Evolutionary conservation across 2,797 vertebrate species (phyloP), one percentile per base, ranked within the genome.

Genomic region (Cetoscarus ocellatus): DNA sequence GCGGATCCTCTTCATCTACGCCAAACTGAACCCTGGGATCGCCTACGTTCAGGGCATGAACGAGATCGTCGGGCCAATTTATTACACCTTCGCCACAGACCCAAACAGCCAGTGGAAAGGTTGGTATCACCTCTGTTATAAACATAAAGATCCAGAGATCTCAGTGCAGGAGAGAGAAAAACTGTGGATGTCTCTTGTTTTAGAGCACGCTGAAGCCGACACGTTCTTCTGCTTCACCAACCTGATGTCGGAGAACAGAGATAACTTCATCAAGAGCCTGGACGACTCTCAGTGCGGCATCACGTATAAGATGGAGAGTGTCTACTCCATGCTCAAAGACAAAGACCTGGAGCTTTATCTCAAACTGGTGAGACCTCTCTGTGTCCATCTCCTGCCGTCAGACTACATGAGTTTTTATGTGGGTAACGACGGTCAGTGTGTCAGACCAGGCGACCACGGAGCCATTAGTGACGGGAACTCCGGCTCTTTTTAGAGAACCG

Each of bases 1-100:
- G 82, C 88, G 98, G 1, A 99, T 99, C 88, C 95, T 99, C 45
- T 99, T 99, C 92, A 97, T 99, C 91, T 99, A 99, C 0, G 98
- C 98, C 87, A 99, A 99, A 85, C 96, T 99, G 87, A 99, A 99
- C 87, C 98, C 98, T 0, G 98, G 98, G 12, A 98, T 99, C 0
- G 98, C 98, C 0, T 99, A 99, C 0, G 98, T 99, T 0, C 98
- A 99, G 91, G 98, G 98, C 80, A 99, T 99, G 98, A 99, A 99
- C 0, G 98, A 99, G 90, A 96, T 99, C 0, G 97, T 99, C 3
- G 98, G 98, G 12, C 98, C 98, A 1, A 96, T 99, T 45, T 99
- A 99, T 91, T 99, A 98, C 82, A 99, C 98, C 0, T 99, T 99
- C 49, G 97, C 98, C 80, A 98, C 97, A 0, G 96, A 99, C 77